Conservation (phyloP, 1,140 invertebrate genomes). For the Trinorchestia longiramus region DNA sequence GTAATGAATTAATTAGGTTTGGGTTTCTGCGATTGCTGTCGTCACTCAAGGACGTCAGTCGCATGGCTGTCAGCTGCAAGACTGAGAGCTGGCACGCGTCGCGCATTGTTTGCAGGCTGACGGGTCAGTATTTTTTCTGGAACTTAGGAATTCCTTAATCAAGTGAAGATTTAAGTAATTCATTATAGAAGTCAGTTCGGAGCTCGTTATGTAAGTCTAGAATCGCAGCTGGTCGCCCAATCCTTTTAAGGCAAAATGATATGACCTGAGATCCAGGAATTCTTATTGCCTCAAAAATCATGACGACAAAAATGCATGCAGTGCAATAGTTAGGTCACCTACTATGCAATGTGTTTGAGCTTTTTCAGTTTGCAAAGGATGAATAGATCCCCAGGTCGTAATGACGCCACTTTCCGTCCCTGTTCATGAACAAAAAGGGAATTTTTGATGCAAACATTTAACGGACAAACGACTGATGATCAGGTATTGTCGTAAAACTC, state of each 20-base stretch:
- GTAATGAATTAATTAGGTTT: neutral
- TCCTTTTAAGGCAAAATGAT: neutral
- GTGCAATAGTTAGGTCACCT: neutral
- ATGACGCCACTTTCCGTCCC: neutral
- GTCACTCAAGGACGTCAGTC: neutral
- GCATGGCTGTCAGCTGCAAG: neutral
- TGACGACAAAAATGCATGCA: neutral
- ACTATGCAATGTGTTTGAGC: neutral
- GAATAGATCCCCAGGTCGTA: neutral
- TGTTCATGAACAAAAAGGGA: neutral
- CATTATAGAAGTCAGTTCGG: neutral
- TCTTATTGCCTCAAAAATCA: neutral
- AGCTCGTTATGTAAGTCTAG: neutral
- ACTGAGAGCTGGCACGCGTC: neutral
- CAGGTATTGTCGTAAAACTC: no score
- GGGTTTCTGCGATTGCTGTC: neutral
- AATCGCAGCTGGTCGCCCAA: neutral
- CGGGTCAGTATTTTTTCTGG: neutral
- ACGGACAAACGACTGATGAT: neutral
- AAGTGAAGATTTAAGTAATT: neutral
- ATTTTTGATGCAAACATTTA: neutral
- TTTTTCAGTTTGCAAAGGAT: neutral
- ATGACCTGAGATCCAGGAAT: neutral
- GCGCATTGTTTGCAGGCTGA: neutral
- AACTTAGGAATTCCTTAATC: neutral